Evolutionary conservation across 2,797 vertebrate genomes (phyloP).

Genomic region (Sardinella longiceps): DNA sequence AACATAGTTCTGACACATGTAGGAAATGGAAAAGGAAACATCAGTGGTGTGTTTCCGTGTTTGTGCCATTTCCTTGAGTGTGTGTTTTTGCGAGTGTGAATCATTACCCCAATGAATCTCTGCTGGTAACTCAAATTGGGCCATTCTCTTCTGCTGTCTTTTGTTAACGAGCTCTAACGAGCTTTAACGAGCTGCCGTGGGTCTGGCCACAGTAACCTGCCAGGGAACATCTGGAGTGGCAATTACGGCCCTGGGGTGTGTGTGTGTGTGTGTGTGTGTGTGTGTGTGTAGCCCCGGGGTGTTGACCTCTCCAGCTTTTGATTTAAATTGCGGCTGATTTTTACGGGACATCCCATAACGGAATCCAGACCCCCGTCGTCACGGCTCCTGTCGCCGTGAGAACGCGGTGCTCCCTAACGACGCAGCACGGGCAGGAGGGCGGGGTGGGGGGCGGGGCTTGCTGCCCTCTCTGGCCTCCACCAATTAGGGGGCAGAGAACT

Average conservation of each 20-base stretch:
- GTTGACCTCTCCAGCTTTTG: constrained; percentile 47
- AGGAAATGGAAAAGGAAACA: too few species aligned
- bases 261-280: too few species aligned
- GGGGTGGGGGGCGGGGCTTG: constrained; percentile 82
- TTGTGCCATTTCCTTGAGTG: neutral
- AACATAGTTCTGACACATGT: neutral
- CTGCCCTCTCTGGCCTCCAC: constrained; percentile 96
- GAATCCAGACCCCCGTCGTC: constrained; percentile 80
- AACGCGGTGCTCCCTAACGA: constrained; percentile 79
- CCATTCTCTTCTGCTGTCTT: constrained; percentile 41
- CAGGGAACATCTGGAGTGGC: constrained; percentile 52
- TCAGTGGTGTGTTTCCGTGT: neutral
- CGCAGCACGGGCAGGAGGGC: constrained; percentile 76
- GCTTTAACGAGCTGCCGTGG: constrained; percentile 42
- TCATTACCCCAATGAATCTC: constrained; percentile 23
- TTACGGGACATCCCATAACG: constrained; percentile 79
- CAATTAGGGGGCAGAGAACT: constrained; percentile 95
- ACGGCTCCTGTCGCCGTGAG: constrained; percentile 81
- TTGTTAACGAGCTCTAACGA: constrained; percentile 29
- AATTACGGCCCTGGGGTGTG: constrained; percentile 49
- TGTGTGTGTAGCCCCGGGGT: too few species aligned
- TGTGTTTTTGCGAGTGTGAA: neutral
- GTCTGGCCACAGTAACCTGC: constrained; percentile 35
- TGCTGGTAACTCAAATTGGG: constrained; percentile 29
- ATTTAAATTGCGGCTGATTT: constrained; percentile 80